Conservation (phyloP, 2,888 invertebrate genomes). For the Dolichopus griseipennis region DNA sequence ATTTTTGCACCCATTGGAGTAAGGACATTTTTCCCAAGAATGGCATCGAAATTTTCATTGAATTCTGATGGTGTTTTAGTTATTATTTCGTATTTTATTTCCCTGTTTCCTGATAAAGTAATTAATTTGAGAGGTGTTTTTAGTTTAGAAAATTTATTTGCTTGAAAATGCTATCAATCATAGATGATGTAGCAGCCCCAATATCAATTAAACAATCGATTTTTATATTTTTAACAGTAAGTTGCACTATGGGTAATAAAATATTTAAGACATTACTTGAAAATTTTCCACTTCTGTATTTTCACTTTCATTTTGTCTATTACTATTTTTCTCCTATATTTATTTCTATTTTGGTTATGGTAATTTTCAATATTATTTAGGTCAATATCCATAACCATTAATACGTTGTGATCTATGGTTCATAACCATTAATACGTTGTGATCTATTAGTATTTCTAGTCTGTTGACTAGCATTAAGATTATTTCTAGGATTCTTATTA, state of each 20-base stretch:
- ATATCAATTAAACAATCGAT: neutral
- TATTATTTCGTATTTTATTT: neutral
- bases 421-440: too few relatives aligned
- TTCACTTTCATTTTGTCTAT: too few relatives aligned
- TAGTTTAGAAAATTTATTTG: neutral
- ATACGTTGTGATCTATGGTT: too few relatives aligned
- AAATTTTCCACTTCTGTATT: slow-evolving; percentile 4
- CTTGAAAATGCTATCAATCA: neutral
- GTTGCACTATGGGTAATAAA: neutral
- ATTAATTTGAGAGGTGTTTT: neutral
- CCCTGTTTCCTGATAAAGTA: neutral
- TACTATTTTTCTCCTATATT: too few relatives aligned
- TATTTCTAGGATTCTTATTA: too few relatives aligned
- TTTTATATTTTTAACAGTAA: neutral
- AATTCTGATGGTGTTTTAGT: neutral
- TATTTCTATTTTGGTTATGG: too few relatives aligned
- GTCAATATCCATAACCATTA: too few relatives aligned
- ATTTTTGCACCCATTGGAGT: neutral
- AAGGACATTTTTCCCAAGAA: neutral
- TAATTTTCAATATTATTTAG: too few relatives aligned
- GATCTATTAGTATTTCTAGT: too few relatives aligned
- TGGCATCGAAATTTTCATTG: slow-evolving; percentile 3
- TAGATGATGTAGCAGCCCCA: neutral
- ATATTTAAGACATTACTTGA: neutral
- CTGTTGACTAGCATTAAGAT: too few relatives aligned